A percentile compares a stretch with the other conserved stretches of the same genome.
These are phyloP conservation scores for Galerucella pusilla DNA, from an alignment of 2,888 invertebrate species.

Conservation along the genomic window DNA sequence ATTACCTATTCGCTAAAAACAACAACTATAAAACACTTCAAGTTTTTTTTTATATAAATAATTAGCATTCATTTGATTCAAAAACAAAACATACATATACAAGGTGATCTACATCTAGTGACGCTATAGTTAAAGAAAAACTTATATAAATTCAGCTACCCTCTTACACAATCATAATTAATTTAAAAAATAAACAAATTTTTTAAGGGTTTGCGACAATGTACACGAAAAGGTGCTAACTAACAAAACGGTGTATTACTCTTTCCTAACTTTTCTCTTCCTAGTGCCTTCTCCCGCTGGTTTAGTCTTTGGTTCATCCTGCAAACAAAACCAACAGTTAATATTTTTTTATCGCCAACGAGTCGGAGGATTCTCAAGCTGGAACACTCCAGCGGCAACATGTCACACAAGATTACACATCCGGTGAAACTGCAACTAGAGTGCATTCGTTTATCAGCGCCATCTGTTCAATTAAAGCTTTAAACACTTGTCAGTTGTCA, in stretches of 20 bases:
- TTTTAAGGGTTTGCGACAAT: slow-evolving; percentile 26
- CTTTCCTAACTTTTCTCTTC: slow-evolving; percentile 62
- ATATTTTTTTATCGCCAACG: too few relatives aligned
- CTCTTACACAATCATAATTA: slow-evolving; percentile 23
- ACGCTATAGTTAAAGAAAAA: slow-evolving; percentile 17
- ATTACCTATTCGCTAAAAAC: slow-evolving; percentile 2
- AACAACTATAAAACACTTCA: slow-evolving; percentile 10
- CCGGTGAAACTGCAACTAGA: too few relatives aligned
- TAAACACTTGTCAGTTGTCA: too few relatives aligned
- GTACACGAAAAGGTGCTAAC: slow-evolving; percentile 17
- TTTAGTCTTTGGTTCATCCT: slow-evolving; percentile 42
- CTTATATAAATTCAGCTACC: slow-evolving; percentile 18
- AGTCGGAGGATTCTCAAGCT: too few relatives aligned
- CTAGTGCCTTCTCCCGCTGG: slow-evolving; percentile 57
- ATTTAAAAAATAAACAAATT: slow-evolving; percentile 10
- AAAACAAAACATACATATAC: slow-evolving; percentile 25
- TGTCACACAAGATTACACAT: too few relatives aligned
- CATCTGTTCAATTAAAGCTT: too few relatives aligned
- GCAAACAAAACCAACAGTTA: slow-evolving; percentile 22
- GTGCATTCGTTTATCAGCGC: too few relatives aligned
- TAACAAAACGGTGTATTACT: slow-evolving; percentile 45
- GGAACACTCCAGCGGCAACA: too few relatives aligned
- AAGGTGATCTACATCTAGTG: slow-evolving; percentile 27
- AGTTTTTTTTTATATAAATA: slow-evolving; percentile 3
- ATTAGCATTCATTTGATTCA: not conserved